These are phyloP conservation scores for Hippocampus abdominalis DNA, from an alignment of 2,113 vertebrate species.

Conservation along the genomic window DNA sequence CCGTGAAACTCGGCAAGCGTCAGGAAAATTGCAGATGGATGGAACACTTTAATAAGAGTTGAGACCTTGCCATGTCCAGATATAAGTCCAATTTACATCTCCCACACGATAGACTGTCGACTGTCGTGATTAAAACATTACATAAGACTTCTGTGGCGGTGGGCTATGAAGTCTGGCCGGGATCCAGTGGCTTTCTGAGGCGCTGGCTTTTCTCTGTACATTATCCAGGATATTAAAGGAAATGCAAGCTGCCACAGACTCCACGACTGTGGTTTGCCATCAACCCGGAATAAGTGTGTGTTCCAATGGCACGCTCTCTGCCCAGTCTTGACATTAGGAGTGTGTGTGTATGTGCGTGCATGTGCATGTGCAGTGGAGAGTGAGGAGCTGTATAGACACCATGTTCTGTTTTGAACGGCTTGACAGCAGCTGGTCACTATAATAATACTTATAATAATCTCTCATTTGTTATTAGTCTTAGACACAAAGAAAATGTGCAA, in stretches of 20 bases:
- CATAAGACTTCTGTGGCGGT: conserved; percentile 58
- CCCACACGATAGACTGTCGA: conserved; percentile 31
- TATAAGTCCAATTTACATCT: conserved; percentile 53
- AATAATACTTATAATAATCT: conserved; percentile 53
- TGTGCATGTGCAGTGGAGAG: conserved; percentile 31
- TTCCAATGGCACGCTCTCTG: conserved; percentile 59
- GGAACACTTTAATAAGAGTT: conserved; percentile 22
- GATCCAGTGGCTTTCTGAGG: conserved; percentile 59
- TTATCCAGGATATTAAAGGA: conserved; percentile 75
- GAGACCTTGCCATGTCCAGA: conserved; percentile 37
- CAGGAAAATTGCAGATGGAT: conserved; percentile 26
- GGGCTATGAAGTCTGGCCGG: conserved; percentile 55
- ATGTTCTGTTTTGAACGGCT: conserved; percentile 54
- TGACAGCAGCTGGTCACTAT: conserved; percentile 57
- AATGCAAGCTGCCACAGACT: conserved; percentile 70
- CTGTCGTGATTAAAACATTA: conserved; percentile 63
- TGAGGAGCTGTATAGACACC: conserved; percentile 47
- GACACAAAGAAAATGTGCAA: conserved; percentile 36
- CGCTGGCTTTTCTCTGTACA: conserved; percentile 71
- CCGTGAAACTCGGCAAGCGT: background rate
- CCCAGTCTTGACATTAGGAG: conserved; percentile 53
- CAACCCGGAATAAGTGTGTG: conserved; percentile 64
- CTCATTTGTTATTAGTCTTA: conserved; percentile 47
- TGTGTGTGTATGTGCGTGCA: conserved; percentile 22
- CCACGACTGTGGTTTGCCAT: conserved; percentile 69